Evolutionary conservation across 2,888 invertebrate genomes (phyloP).

Genomic region (Oxyteleia sp.): DNA sequence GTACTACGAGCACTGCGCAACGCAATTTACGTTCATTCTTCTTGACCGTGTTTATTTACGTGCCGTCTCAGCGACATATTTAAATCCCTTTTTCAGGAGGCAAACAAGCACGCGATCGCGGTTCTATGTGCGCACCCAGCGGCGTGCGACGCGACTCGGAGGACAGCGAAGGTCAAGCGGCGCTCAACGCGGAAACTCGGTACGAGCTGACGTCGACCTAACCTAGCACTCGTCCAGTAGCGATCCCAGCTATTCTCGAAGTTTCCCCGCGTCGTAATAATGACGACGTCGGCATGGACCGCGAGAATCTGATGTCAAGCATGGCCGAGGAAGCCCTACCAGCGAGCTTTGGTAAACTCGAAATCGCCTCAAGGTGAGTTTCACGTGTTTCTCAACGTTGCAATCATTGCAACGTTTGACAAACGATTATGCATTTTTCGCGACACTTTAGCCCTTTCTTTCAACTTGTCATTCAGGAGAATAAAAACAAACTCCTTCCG

Average conservation of each 20-base stretch:
- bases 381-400: conserved; percentile 22
- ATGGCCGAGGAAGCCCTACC: conserved; percentile 76
- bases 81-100: conserved; percentile 1
- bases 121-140: neutral
- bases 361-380: conserved; percentile 56
- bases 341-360: conserved; percentile 75
- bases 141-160: neutral
- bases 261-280: conserved; percentile 50
- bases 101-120: neutral
- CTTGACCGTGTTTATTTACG: conserved; percentile 67
- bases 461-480: too few species aligned
- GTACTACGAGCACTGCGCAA: conserved; percentile 41
- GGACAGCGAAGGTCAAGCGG: conserved; percentile 15
- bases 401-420: too few species aligned
- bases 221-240: conserved; percentile 30
- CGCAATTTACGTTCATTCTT: conserved; percentile 67
- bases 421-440: too few species aligned
- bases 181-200: conserved; percentile 11
- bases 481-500: too few species aligned
- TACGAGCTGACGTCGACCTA: conserved; percentile 27
- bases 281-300: conserved; percentile 50
- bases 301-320: conserved; percentile 44
- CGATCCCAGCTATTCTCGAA: conserved; percentile 35
- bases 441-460: too few species aligned
- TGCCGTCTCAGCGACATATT: conserved; percentile 50